These are phyloP conservation scores for Plecotus auritus DNA, from an alignment of 2,113 vertebrate species.

Conservation along the genomic window DNA sequence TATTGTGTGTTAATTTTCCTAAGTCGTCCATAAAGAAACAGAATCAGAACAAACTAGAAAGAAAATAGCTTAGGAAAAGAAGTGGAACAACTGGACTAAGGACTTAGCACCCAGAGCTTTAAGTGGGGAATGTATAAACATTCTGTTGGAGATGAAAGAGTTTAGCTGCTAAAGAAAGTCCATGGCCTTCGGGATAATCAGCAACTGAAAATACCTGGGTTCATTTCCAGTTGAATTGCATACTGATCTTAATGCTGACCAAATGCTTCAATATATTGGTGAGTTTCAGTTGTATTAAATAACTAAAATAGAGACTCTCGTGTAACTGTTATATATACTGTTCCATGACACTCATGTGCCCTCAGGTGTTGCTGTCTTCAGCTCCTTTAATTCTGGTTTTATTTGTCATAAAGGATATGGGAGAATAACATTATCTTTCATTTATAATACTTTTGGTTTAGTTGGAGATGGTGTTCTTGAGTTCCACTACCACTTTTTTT, in stretches of 20 bases:
- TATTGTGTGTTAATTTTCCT: conserved; percentile 28
- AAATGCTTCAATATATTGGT: background rate
- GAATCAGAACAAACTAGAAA: conserved; percentile 6
- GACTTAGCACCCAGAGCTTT: background rate
- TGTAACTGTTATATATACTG: background rate
- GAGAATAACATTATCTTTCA: background rate
- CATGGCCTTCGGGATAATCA: background rate
- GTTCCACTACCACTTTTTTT: background rate
- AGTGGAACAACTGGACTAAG: background rate
- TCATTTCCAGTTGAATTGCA: conserved; percentile 20
- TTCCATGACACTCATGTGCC: background rate
- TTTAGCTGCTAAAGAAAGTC: background rate
- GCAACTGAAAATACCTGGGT: background rate
- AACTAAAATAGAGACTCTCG: background rate
- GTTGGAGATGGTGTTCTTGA: conserved; percentile 24
- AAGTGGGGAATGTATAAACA: background rate
- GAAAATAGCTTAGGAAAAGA: conserved; percentile 2
- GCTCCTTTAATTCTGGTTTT: conserved; percentile 6
- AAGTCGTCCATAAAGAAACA: background rate
- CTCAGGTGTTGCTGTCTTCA: background rate
- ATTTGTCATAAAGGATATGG: conserved; percentile 1
- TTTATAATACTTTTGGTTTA: background rate
- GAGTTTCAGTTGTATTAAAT: background rate
- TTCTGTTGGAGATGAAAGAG: conserved; percentile 8
- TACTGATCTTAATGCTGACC: conserved; percentile 11